phyloP scores from a whole-genome alignment of 1,140 invertebrate genomes.

The Drosophila mojavensis region DNA sequence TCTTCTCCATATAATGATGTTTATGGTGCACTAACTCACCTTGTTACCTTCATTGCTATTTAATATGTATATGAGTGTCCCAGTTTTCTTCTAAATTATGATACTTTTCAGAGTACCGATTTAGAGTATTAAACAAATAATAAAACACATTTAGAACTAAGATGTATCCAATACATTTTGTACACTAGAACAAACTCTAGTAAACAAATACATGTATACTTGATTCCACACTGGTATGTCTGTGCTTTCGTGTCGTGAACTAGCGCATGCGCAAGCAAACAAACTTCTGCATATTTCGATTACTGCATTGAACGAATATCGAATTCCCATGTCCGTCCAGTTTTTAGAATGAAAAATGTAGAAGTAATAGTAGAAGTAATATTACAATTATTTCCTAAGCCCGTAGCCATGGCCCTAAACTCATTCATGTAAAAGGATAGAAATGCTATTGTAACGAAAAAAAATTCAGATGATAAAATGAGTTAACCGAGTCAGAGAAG shows the following conservation, averaged over 20 bases:
- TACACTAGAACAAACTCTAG: conserved; percentile 52
- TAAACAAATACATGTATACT: conserved; percentile 79
- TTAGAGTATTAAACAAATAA: conserved; percentile 25
- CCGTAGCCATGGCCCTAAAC: no score
- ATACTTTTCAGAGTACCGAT: neutral
- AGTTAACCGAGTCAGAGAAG: no score
- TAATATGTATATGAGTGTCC: neutral
- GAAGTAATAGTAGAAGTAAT: no score
- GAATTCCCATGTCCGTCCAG: no score
- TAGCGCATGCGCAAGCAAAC: conserved; percentile 47
- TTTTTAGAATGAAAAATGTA: no score
- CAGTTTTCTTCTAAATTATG: neutral
- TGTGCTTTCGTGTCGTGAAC: neutral
- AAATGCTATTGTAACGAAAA: no score
- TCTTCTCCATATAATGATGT: no score
- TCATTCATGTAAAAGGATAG: no score
- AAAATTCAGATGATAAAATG: no score
- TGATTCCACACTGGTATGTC: conserved; percentile 27
- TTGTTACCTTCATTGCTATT: neutral
- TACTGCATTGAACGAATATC: no score
- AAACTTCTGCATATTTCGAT: neutral
- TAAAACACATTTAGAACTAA: conserved; percentile 53
- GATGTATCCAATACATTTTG: conserved; percentile 62
- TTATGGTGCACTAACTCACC: neutral
- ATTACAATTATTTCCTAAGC: no score